Percentiles rank a stretch among this genome's conserved stretches.
phyloP scores from a whole-genome alignment of 2,113 vertebrate genomes.

The Muscicapa adusta region DNA sequence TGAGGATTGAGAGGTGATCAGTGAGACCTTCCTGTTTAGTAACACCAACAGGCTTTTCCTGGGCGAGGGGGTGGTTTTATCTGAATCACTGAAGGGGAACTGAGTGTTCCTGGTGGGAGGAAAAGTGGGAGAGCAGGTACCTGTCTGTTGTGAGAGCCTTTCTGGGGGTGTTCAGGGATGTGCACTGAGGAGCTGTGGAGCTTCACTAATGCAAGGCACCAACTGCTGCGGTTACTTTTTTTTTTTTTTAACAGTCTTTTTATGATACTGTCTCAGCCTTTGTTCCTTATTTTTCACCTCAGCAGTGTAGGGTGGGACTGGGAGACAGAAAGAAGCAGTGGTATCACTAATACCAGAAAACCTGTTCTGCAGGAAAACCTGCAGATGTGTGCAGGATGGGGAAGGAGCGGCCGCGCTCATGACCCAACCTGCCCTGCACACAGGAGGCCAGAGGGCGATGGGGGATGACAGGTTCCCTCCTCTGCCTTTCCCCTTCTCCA shows the following conservation, averaged over 20 bases:
- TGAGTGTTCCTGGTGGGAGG: background rate
- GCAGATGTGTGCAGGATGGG: background rate
- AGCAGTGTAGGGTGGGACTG: background rate
- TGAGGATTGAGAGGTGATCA: background rate
- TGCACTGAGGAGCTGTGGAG: background rate
- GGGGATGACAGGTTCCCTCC: background rate
- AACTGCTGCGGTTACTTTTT: background rate
- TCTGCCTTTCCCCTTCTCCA: background rate
- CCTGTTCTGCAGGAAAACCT: slow-evolving; percentile 45
- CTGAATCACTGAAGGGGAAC: background rate
- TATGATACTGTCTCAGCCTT: background rate
- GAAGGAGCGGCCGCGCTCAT: slow-evolving; percentile 5
- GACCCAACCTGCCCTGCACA: slow-evolving; percentile 1
- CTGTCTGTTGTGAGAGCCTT: background rate
- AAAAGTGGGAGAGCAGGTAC: background rate
- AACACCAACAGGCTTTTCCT: background rate
- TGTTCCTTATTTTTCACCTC: background rate
- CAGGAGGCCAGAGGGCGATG: background rate
- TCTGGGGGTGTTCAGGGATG: background rate
- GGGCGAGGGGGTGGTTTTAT: background rate
- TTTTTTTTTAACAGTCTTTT: background rate
- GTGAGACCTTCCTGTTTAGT: background rate
- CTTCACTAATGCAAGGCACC: background rate
- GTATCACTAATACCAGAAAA: slow-evolving; percentile 2
- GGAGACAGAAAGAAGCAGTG: background rate